phyloP scores from a whole-genome alignment of 2,113 vertebrate genomes.

The Oceanites oceanicus region DNA sequence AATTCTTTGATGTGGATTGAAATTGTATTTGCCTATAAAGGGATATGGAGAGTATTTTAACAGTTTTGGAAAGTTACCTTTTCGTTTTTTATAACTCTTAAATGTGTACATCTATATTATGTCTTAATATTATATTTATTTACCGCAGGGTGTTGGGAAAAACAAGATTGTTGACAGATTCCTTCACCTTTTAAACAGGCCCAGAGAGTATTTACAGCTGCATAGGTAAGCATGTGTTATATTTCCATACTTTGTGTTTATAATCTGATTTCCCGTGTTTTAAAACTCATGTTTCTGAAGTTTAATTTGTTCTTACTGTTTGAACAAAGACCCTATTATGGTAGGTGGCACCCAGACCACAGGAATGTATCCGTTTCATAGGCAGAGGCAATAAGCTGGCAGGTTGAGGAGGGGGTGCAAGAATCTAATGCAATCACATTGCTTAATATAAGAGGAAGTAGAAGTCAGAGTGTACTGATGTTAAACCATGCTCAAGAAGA shows the following conservation, averaged over 20 bases:
- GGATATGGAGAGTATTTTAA: neutral
- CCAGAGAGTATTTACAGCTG: slow-evolving; percentile 95
- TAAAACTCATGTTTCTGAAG: neutral
- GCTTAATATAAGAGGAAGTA: neutral
- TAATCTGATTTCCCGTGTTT: neutral
- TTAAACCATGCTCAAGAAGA: neutral
- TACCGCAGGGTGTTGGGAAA: slow-evolving; percentile 91
- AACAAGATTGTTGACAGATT: slow-evolving; percentile 97
- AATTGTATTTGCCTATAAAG: neutral
- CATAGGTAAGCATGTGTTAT: slow-evolving; percentile 83
- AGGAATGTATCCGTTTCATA: neutral
- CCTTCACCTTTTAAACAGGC: slow-evolving; percentile 92
- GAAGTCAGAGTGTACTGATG: neutral
- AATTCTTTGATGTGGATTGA: neutral
- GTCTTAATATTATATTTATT: slow-evolving; percentile 6
- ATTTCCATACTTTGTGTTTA: neutral
- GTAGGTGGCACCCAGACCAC: neutral
- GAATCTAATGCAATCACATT: neutral
- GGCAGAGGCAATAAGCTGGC: neutral
- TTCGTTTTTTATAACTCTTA: neutral
- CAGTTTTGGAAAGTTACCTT: neutral
- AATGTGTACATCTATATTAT: neutral
- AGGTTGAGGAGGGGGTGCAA: neutral
- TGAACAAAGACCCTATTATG: neutral
- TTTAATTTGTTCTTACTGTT: neutral